Base-by-base conservation (phyloP, 1,140 invertebrate genomes). In the Calliopsis andreniformis region DNA sequence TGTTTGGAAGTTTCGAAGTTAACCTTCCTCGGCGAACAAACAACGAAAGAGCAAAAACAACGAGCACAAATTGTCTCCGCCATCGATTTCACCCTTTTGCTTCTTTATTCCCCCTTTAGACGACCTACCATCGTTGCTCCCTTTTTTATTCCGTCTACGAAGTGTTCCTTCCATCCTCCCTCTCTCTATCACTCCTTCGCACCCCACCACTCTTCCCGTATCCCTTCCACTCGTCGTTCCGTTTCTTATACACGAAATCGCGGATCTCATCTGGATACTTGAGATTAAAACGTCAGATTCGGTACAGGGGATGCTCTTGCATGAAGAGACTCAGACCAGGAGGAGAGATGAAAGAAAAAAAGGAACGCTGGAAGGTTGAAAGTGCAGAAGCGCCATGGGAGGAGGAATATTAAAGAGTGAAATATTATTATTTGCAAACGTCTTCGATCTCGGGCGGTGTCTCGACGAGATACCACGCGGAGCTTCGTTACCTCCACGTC, bases 261-360 rank as follows among this genome's bases (percentile, higher is more conserved):
- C 79, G 81, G 88, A 91, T 87, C 89, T 85, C 89, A 92, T 92
- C 89, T 91, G 88, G 88, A 89, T 90, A 87, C 89, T 90, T 88
- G 87, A 92, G 89, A 92, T 92, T 91, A 90, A 92, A 91, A 91
- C 84, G 90, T 92, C 91, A 91, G 87, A 89, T 90, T 89, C 80
- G 84, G 84, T 85, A 82, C 51, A 73, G 83, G 78, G 69, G 78
- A 86, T 67, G 55, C 70, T 87, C 79, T 81, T 75, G 67, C 73
- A 75, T 77, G 72, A 80, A 80, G 81, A 76, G 53, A 30, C 16
- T 7, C 25, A 32, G 42, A n/a, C 25, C 51, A 63, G 42, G 23
- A 68, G 55, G 35, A 47, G 23, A n/a, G n/a, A 23, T 68, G 68
- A 55, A 58, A 69, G 56, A 66, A 72, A 23, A 12, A 42, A 39